phyloP scores from a whole-genome alignment of 2,888 invertebrate genomes.

The Dastarcus helophoroides region DNA sequence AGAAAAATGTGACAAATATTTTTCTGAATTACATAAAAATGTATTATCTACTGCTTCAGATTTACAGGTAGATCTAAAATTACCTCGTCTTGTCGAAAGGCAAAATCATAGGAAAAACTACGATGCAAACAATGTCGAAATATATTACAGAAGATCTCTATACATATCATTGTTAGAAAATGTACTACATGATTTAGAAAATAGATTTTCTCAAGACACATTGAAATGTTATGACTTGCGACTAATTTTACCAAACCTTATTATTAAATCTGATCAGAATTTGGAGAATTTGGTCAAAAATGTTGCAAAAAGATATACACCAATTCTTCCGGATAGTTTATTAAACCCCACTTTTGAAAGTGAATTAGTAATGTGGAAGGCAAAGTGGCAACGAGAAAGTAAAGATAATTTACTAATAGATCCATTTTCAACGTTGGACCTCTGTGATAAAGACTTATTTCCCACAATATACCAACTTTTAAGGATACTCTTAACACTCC shows the following conservation, averaged over 20 bases:
- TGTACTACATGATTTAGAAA: neutral
- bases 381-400: constrained; percentile 1
- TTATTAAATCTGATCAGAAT: neutral
- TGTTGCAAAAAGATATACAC: neutral
- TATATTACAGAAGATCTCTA: neutral
- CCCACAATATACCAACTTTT: neutral
- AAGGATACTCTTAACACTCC: constrained; percentile 1
- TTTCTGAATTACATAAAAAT: neutral
- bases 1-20: constrained; percentile 1
- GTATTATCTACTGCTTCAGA: constrained; percentile 1
- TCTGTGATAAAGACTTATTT: neutral
- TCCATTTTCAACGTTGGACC: neutral
- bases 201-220: neutral
- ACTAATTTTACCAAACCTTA: neutral
- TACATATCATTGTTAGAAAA: too few species aligned
- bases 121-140: neutral
- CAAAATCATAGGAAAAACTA: neutral
- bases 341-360: neutral
- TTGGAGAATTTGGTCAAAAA: neutral
- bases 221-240: constrained; percentile 1
- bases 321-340: neutral
- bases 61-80: neutral
- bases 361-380: constrained; percentile 1
- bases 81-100: neutral
- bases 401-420: constrained; percentile 2